Evolutionary conservation across 1,140 invertebrate species (phyloP).

Genomic region (Whitmania pigra): DNA sequence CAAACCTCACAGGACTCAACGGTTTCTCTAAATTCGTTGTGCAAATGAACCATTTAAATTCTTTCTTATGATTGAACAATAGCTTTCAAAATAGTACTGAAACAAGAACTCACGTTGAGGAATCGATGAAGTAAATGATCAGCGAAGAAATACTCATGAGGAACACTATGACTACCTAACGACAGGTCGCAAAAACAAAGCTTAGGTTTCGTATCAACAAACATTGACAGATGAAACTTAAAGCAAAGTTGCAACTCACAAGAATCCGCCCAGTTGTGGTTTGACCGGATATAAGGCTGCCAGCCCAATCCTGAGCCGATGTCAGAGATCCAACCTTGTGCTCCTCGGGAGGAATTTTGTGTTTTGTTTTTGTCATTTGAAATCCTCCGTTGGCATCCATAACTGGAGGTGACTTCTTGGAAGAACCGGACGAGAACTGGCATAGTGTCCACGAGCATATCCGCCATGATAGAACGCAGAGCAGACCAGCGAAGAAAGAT

Average conservation of each 20-base stretch:
- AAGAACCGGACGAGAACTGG: constrained; percentile 74
- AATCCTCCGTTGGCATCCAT: constrained; percentile 38
- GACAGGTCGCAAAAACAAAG: not conserved
- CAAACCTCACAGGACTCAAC: constrained; percentile 44
- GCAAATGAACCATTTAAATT: not conserved
- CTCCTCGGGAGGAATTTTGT: constrained; percentile 31
- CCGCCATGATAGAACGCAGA: constrained; percentile 71
- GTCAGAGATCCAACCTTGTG: constrained; percentile 51
- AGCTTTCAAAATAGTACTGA: not conserved
- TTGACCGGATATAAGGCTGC: constrained; percentile 98
- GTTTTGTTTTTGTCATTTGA: not conserved
- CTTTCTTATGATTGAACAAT: not conserved
- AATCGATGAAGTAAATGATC: constrained; percentile 99
- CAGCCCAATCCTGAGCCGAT: constrained; percentile 98
- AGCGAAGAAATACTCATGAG: constrained; percentile 98
- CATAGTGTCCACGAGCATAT: constrained; percentile 80
- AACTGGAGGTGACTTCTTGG: constrained; percentile 46
- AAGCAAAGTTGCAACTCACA: constrained; percentile 49
- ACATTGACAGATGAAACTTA: not conserved
- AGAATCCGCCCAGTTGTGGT: constrained; percentile 96
- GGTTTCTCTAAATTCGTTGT: not conserved
- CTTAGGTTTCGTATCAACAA: not conserved
- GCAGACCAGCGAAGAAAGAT: constrained; percentile 74
- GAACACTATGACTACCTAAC: constrained; percentile 89
- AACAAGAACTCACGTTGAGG: constrained; percentile 67